A percentile compares a stretch with the other conserved stretches of the same genome.
These are phyloP conservation scores for Phataginus tetradactyla DNA, from an alignment of 2,797 vertebrate genomes.

Conservation along the genomic window DNA sequence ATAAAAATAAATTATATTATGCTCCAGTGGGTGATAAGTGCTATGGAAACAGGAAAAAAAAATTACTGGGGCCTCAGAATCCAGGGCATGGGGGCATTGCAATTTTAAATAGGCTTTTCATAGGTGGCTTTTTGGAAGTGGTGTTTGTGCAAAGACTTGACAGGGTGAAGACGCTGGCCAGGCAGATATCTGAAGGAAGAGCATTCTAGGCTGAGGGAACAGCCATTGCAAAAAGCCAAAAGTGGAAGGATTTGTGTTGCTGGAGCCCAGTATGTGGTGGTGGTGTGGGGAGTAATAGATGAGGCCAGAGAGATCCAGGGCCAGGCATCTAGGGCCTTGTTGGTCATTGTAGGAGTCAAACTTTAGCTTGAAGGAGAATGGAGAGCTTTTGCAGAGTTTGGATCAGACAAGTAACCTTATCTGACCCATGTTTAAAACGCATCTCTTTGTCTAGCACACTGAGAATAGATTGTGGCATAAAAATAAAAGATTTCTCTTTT, in stretches of 20 bases:
- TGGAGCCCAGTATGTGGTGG: neutral
- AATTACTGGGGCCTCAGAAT: neutral
- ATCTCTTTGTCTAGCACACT: neutral
- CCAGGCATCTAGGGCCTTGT: neutral
- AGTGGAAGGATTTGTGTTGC: neutral
- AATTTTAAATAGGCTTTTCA: constrained; percentile 26
- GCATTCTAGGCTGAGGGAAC: neutral
- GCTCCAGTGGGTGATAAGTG: neutral
- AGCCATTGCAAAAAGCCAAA: neutral
- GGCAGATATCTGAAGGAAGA: neutral
- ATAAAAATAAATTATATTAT: constrained; percentile 47
- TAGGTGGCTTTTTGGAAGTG: neutral
- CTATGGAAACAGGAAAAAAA: neutral
- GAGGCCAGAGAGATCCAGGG: neutral
- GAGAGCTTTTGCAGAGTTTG: neutral
- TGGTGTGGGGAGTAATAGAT: neutral
- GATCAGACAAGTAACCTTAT: constrained; percentile 10
- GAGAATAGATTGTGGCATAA: constrained; percentile 35
- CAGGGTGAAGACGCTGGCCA: neutral
- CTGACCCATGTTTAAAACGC: neutral
- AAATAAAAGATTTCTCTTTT: constrained; percentile 51
- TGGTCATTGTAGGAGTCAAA: neutral
- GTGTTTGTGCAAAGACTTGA: neutral
- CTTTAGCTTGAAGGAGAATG: neutral
- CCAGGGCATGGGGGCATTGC: neutral